These are phyloP conservation scores for Engystomops pustulosus DNA, from an alignment of 2,113 vertebrate genomes.

Conservation along the genomic window DNA sequence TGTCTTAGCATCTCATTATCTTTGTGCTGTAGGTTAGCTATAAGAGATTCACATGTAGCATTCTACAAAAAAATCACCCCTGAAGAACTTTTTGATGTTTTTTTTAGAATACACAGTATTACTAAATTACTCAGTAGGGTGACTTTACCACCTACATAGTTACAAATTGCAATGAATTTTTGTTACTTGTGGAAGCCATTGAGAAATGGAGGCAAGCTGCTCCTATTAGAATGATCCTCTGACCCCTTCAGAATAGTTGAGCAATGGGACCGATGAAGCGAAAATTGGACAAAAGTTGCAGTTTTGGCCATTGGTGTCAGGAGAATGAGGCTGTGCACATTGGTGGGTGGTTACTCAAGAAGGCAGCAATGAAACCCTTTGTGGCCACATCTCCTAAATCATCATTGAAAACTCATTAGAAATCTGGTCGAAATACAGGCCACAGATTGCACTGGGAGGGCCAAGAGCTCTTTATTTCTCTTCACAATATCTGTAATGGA, in stretches of 20 bases:
- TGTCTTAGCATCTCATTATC: not conserved
- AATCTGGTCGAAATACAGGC: slow-evolving; percentile 79
- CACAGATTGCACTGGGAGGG: slow-evolving; percentile 81
- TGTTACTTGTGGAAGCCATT: slow-evolving; percentile 33
- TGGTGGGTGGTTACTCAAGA: slow-evolving; percentile 12
- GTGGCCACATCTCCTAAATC: slow-evolving; percentile 77
- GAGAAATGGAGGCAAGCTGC: slow-evolving; percentile 29
- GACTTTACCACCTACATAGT: slow-evolving; percentile 61
- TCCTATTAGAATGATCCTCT: slow-evolving; percentile 45
- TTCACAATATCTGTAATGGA: slow-evolving; percentile 89
- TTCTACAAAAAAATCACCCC: not conserved
- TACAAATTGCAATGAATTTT: slow-evolving; percentile 67
- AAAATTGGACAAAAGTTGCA: slow-evolving; percentile 64
- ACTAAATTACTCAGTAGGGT: slow-evolving; percentile 17
- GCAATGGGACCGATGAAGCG: slow-evolving; percentile 49
- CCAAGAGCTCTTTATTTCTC: slow-evolving; percentile 76
- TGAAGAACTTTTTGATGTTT: not conserved
- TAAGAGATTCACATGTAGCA: not conserved
- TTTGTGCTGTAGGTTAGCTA: not conserved
- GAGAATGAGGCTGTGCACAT: not conserved
- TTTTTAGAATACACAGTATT: not conserved
- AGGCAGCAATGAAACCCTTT: slow-evolving; percentile 66
- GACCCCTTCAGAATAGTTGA: slow-evolving; percentile 56
- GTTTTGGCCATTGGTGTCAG: not conserved
- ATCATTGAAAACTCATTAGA: slow-evolving; percentile 90